Evolutionary conservation across 2,888 invertebrate species (phyloP), one percentile per base, ranked within the genome.

Genomic region (Ochlodes sylvanus): DNA sequence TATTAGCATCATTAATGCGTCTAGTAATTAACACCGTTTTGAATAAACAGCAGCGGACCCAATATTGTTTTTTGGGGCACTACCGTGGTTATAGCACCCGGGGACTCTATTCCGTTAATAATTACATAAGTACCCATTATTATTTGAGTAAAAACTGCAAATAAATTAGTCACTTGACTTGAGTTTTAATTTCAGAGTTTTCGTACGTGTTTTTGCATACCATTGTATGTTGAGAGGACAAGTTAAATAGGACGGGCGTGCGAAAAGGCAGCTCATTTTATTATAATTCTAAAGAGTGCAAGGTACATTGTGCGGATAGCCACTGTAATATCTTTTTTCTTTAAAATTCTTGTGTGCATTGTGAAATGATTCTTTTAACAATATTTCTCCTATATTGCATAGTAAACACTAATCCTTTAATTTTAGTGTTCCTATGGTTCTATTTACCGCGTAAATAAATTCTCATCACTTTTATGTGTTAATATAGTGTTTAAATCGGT

Each of bases 381-480:
- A 17, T 72, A 7, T 6, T 72, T 58, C 64, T 62, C 15, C 56
- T 72, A 42, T 72, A 72, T 52, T 61, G 56, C n/a, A 19, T 70
- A 12, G 44, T 50, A 15, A 68, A 70, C n/a, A 70, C 64, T 4
- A 60, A 73, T 68, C 73, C 73, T 4, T 41, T 80, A 12, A 71
- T 84, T 62, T 54, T 72, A 9, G 69, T 82, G 5, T 80, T 78
- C 47, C 70, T 81, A 63, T 80, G 79, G 63, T 80, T 76, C 47
- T 83, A 75, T 62, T 75, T 78, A 54, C 78, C 75, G 21, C 79
- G 77, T 72, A 78, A 72, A 66, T 76, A 12, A 1, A 77, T 15
- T n/a, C n/a, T n/a, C n/a, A n/a, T n/a, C n/a, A 80, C 72, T 15
- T 41, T 73, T 34, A 60, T 64, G 21, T 21, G 70, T 27, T 73